Conservation (phyloP, 2,113 vertebrate genomes). For the Sclerurus mexicanus region DNA sequence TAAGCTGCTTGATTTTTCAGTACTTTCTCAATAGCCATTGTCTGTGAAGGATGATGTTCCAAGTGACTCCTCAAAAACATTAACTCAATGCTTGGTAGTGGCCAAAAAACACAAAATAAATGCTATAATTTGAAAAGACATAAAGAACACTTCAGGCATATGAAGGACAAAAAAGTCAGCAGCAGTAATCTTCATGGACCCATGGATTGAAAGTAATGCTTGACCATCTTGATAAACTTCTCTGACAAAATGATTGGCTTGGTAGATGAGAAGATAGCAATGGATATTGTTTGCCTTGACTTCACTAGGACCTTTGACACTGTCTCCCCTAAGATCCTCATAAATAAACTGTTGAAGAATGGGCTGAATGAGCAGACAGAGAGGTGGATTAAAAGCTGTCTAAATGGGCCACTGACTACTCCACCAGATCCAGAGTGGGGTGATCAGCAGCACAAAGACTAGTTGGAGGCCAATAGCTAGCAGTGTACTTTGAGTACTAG, state of each 20-base stretch:
- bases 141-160: neutral
- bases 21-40: neutral
- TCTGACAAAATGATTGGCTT: neutral
- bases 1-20: neutral
- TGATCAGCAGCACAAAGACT: neutral
- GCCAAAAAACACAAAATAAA: neutral
- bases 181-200: neutral
- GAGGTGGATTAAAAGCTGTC: neutral
- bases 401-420: neutral
- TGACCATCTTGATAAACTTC: neutral
- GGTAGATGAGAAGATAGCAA: neutral
- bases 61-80: neutral
- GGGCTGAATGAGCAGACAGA: neutral
- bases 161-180: neutral
- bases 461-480: neutral
- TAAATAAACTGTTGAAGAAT: neutral
- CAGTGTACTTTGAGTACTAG: fast-evolving
- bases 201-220: neutral
- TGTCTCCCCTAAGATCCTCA: neutral
- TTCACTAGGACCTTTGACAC: neutral
- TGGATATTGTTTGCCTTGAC: neutral
- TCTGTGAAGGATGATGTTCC: neutral
- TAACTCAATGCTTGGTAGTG: neutral
- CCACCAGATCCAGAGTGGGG: neutral
- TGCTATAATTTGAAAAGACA: neutral